phyloP scores from a whole-genome alignment of 2,113 vertebrate species.

The Hydropotes inermis region DNA sequence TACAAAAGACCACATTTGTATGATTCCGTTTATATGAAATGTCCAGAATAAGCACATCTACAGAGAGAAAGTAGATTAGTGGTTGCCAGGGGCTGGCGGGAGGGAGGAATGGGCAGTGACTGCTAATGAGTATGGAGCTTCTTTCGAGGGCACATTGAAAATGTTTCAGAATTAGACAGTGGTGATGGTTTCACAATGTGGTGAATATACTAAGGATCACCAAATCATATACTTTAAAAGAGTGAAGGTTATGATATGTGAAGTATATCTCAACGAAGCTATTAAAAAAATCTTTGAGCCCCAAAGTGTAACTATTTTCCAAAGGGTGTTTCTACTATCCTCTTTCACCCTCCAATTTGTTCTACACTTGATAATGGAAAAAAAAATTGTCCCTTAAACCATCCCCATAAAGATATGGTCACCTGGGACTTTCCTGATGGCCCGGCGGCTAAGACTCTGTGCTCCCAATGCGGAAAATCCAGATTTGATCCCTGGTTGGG shows the following conservation, averaged over 20 bases:
- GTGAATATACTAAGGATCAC: neutral
- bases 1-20: slow-evolving; percentile 17
- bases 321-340: neutral
- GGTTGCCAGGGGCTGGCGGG: neutral
- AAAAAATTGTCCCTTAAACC: neutral
- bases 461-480: neutral
- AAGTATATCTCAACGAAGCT: neutral
- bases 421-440: neutral
- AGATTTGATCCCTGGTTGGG: neutral
- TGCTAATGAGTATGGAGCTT: neutral
- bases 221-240: neutral
- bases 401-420: neutral
- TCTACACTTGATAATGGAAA: neutral
- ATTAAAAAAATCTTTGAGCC: neutral
- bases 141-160: neutral
- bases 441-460: neutral
- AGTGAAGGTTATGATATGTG: neutral
- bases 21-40: slow-evolving; percentile 21
- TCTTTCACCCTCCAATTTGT: neutral
- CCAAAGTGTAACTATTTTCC: neutral
- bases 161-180: neutral
- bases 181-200: neutral
- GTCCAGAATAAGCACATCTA: slow-evolving; percentile 13
- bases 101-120: neutral
- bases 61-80: neutral